Conservation (phyloP, 2,113 vertebrate species). For the Cheirogaleus medius region DNA sequence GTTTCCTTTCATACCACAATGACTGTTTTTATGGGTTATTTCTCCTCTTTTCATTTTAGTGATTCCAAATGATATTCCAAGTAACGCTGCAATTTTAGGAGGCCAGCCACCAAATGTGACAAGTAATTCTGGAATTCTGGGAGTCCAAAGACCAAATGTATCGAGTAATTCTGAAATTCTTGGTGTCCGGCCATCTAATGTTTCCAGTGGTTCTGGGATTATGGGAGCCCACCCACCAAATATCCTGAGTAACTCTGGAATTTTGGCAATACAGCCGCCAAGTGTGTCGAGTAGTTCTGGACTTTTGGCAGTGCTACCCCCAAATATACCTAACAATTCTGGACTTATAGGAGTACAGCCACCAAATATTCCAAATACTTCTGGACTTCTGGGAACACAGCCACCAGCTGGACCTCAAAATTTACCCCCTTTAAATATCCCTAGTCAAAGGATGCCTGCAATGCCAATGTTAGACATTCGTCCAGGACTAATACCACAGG, state of each 20-base stretch:
- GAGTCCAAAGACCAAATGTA: slow-evolving; percentile 80
- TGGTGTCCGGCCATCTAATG: slow-evolving; percentile 89
- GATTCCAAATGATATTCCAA: slow-evolving; percentile 90
- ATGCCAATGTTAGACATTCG: slow-evolving; percentile 94
- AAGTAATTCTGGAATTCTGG: slow-evolving; percentile 83
- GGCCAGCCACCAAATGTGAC: slow-evolving; percentile 89
- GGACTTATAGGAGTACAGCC: slow-evolving; percentile 90
- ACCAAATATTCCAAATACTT: slow-evolving; percentile 80
- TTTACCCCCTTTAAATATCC: slow-evolving; percentile 90
- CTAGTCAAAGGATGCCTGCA: slow-evolving; percentile 91
- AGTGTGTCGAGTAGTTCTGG: slow-evolving; percentile 82
- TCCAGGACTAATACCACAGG: slow-evolving; percentile 89
- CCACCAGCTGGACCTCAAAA: slow-evolving; percentile 91
- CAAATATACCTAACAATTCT: slow-evolving; percentile 85
- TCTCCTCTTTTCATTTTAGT: slow-evolving; percentile 84
- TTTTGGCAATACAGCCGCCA: slow-evolving; percentile 82
- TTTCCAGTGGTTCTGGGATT: slow-evolving; percentile 82
- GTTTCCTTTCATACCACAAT: slow-evolving; percentile 12
- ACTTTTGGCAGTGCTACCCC: slow-evolving; percentile 84
- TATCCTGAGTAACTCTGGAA: slow-evolving; percentile 84
- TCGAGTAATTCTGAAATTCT: slow-evolving; percentile 88
- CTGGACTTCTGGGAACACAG: slow-evolving; percentile 94
- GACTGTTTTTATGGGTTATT: slow-evolving; percentile 20
- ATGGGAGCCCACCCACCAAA: slow-evolving; percentile 81
- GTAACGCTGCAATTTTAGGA: slow-evolving; percentile 88